These are phyloP conservation scores for Pissodes strobi DNA, from an alignment of 1,140 invertebrate species.

Conservation along the genomic window DNA sequence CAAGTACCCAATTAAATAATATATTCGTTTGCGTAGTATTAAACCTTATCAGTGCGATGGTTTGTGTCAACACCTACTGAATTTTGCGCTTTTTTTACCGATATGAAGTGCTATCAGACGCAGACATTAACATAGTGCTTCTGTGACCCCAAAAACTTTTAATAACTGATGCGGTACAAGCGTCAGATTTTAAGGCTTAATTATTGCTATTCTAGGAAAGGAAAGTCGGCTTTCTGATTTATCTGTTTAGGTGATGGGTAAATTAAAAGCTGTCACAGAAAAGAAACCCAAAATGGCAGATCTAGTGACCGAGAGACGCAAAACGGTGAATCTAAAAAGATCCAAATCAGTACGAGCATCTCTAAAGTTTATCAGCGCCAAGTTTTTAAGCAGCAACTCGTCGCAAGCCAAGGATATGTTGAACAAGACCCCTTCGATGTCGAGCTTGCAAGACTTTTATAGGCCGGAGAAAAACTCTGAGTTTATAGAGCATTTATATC, in stretches of 20 bases:
- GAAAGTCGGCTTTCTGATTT: too few species aligned
- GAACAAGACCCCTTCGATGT: conserved; percentile 53
- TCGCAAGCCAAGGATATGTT: conserved; percentile 42
- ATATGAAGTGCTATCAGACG: neutral
- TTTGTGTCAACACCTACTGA: conserved; percentile 1
- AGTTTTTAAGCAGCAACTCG: conserved; percentile 59
- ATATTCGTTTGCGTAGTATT: too few species aligned
- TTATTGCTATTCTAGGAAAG: too few species aligned
- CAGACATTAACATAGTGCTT: neutral
- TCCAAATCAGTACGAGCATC: conserved; percentile 74
- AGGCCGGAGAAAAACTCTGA: neutral
- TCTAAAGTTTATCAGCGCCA: conserved; percentile 65
- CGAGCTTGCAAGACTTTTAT: conserved; percentile 55
- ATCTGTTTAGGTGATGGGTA: conserved; percentile 38
- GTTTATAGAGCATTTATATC: neutral
- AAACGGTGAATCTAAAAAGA: conserved; percentile 53
- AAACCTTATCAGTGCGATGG: too few species aligned
- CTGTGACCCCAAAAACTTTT: too few species aligned
- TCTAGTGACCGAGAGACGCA: conserved; percentile 41
- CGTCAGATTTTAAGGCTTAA: too few species aligned
- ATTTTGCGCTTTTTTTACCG: neutral
- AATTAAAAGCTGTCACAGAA: conserved; percentile 21
- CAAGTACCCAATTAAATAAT: too few species aligned
- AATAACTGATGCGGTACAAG: too few species aligned
- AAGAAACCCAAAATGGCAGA: conserved; percentile 44